These are phyloP conservation scores for Odontamblyopus lacepedii DNA, from an alignment of 2,797 vertebrate species.

Conservation along the genomic window DNA sequence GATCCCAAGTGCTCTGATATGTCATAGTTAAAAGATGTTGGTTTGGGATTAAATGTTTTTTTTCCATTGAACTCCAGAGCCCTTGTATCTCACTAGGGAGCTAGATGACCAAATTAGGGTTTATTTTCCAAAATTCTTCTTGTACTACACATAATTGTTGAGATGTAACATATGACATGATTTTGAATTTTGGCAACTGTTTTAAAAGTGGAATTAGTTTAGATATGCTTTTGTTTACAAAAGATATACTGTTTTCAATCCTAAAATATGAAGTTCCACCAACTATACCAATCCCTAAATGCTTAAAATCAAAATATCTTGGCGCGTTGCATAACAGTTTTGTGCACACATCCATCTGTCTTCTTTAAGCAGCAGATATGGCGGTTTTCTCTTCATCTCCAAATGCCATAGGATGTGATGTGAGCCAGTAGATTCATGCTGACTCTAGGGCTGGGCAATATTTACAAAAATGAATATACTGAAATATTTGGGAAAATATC, in stretches of 20 bases:
- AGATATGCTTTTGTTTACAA: background rate
- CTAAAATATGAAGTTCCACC: background rate
- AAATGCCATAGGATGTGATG: conserved; percentile 22
- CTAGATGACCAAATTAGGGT: background rate
- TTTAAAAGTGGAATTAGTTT: background rate
- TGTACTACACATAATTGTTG: background rate
- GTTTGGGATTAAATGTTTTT: background rate
- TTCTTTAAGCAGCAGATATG: conserved; percentile 15
- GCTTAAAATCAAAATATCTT: conserved; percentile 12
- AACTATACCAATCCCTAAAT: background rate
- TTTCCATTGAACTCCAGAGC: background rate
- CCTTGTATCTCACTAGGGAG: background rate
- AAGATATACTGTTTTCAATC: background rate
- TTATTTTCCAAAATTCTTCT: background rate
- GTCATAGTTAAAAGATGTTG: background rate
- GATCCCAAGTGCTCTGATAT: background rate
- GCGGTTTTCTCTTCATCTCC: conserved; percentile 15
- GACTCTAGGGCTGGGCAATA: background rate
- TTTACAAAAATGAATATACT: background rate
- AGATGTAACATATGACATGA: background rate
- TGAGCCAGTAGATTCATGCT: background rate
- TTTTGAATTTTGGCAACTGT: background rate
- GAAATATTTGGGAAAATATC: too few species aligned
- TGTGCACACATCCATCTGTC: conserved; percentile 6
- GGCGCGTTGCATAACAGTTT: conserved; percentile 22